These are phyloP conservation scores for Drosophila pseudoananassae DNA, from an alignment of 1,140 invertebrate genomes.

Conservation along the genomic window DNA sequence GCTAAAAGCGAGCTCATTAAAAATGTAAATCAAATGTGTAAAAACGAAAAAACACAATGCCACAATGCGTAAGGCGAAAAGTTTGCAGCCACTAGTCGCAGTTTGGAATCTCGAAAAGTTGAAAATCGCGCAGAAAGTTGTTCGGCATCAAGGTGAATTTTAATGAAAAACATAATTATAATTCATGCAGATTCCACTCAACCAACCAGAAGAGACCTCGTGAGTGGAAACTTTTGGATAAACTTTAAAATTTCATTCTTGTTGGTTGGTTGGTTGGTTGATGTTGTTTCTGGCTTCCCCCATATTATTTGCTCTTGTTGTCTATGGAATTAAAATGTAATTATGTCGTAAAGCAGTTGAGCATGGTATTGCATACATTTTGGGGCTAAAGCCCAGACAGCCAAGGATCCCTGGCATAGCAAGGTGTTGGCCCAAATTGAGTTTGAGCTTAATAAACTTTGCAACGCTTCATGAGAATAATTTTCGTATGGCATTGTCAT, in stretches of 20 bases:
- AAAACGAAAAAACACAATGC: constrained; percentile 49
- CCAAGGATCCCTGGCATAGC: constrained; percentile 2
- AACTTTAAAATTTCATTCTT: constrained; percentile 59
- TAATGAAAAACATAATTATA: constrained; percentile 82
- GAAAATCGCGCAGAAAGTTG: constrained; percentile 52
- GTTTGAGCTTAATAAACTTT: constrained; percentile 56
- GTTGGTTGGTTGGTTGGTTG: constrained; percentile 10
- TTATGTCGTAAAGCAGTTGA: constrained; percentile 69
- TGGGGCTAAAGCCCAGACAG: constrained; percentile 23
- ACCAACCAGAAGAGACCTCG: constrained; percentile 49
- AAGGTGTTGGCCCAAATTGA: constrained; percentile 35
- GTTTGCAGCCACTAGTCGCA: constrained; percentile 9
- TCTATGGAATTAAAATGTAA: constrained; percentile 77
- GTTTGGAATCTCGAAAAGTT: constrained; percentile 56
- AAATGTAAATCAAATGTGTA: constrained; percentile 65
- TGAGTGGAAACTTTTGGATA: constrained; percentile 70
- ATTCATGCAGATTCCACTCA: constrained; percentile 74
- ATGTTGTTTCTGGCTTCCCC: constrained; percentile 24
- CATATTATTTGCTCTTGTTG: constrained; percentile 59
- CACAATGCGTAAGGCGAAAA: constrained; percentile 3
- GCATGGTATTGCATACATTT: constrained; percentile 60
- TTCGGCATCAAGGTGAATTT: constrained; percentile 71
- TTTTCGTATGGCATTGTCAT: constrained; percentile 44
- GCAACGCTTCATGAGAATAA: constrained; percentile 23
- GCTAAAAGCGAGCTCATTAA: constrained; percentile 68